These are phyloP conservation scores for Aleadryas rufinucha DNA, from an alignment of 2,113 vertebrate genomes.

Conservation along the genomic window DNA sequence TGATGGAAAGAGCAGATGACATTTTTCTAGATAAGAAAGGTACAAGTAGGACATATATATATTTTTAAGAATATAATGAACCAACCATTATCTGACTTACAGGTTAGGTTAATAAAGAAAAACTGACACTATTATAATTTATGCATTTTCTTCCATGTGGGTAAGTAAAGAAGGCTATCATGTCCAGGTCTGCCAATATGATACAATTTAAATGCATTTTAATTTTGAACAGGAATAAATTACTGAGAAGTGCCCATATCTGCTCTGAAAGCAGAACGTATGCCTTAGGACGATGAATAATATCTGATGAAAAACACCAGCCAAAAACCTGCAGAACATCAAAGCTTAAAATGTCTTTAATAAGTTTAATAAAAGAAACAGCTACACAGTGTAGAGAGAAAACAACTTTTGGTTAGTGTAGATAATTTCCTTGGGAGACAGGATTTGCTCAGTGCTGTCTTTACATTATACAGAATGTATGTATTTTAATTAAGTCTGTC, in stretches of 20 bases:
- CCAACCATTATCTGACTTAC: neutral
- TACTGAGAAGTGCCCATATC: neutral
- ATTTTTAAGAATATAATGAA: neutral
- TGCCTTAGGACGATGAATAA: neutral
- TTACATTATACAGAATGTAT: slow-evolving; percentile 1
- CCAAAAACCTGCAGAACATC: slow-evolving; percentile 18
- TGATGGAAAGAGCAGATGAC: neutral
- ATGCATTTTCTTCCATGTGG: neutral
- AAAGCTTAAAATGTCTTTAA: slow-evolving; percentile 8
- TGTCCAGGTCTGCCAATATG: neutral
- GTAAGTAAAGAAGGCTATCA: neutral
- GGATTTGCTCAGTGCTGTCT: neutral
- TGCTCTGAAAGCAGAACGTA: neutral
- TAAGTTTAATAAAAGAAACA: neutral
- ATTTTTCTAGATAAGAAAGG: neutral
- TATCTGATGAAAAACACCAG: neutral
- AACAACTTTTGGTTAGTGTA: neutral
- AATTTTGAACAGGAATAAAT: slow-evolving; percentile 1
- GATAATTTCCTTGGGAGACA: slow-evolving; percentile 17
- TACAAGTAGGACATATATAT: neutral
- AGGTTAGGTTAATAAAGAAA: neutral
- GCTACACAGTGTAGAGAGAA: neutral
- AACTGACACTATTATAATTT: neutral
- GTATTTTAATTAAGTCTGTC: neutral
- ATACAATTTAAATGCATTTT: neutral